Evolutionary conservation across 2,888 invertebrate species (phyloP).

Genomic region (Coremacera marginata): DNA sequence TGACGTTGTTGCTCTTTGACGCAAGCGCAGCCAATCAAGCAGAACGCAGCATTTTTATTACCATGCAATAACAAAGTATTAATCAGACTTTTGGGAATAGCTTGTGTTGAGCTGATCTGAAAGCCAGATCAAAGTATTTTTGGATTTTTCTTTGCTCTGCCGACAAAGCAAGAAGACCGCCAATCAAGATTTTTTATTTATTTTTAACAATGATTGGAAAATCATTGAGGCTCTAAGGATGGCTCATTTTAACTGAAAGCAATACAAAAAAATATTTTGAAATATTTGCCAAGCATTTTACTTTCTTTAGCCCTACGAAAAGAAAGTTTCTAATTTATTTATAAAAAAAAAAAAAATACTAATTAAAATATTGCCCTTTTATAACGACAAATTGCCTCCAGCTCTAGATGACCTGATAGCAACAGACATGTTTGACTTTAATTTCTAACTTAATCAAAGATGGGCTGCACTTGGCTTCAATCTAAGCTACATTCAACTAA

Average conservation of each 20-base stretch:
- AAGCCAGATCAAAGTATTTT: background rate
- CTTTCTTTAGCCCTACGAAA: too few species aligned
- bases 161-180: conserved; percentile 9
- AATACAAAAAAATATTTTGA: too few species aligned
- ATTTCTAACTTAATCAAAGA: background rate
- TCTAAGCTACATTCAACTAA: background rate
- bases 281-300: too few species aligned
- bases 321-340: background rate
- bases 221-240: too few species aligned
- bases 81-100: background rate
- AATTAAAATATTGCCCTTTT: background rate
- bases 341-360: background rate
- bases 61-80: background rate
- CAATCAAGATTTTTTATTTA: background rate
- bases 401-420: background rate
- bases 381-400: background rate
- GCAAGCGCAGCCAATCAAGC: background rate
- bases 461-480: conserved; percentile 24
- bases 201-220: too few species aligned
- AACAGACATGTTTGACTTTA: background rate
- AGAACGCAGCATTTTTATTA: background rate
- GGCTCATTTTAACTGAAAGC: too few species aligned
- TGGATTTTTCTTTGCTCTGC: background rate
- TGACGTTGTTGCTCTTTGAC: too few species aligned
- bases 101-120: background rate